Conservation (phyloP, 2,888 invertebrate species). For the Pelosia muscerda region DNA sequence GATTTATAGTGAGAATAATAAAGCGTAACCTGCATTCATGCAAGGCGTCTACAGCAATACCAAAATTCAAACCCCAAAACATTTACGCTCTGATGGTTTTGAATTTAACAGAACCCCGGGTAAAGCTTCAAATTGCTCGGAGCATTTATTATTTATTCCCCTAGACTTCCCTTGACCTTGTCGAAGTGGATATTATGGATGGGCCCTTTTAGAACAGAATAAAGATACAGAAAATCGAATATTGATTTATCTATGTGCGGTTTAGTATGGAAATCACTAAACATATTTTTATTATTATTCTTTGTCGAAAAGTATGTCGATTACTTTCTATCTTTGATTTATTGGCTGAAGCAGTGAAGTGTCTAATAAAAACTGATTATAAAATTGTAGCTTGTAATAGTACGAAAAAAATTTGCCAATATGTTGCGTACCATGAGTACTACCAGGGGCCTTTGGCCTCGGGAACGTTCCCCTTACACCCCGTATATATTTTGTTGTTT, state of each 20-base stretch:
- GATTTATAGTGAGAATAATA: neutral
- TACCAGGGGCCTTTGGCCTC: too few relatives aligned
- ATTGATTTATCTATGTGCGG: neutral
- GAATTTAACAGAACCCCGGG: conserved; percentile 3
- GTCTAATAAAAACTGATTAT: neutral
- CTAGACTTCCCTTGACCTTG: conserved; percentile 6
- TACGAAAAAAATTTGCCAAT: too few relatives aligned
- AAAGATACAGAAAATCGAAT: neutral
- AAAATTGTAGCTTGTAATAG: too few relatives aligned
- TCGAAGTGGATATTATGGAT: neutral
- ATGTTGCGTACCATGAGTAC: too few relatives aligned
- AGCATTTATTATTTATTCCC: conserved; percentile 14
- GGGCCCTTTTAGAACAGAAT: neutral
- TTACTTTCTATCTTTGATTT: neutral
- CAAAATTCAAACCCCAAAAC: conserved; percentile 1
- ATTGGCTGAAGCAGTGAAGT: neutral
- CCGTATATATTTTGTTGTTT: too few relatives aligned
- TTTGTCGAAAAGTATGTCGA: neutral
- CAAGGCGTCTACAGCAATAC: neutral
- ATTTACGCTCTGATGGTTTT: conserved; percentile 17
- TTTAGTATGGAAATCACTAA: neutral
- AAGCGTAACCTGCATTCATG: conserved; percentile 7
- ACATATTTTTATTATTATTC: neutral
- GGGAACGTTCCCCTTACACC: too few relatives aligned
- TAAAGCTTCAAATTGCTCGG: conserved; percentile 11